Evolutionary conservation across 1,140 invertebrate genomes (phyloP).

Genomic region (Tribolium madens): DNA sequence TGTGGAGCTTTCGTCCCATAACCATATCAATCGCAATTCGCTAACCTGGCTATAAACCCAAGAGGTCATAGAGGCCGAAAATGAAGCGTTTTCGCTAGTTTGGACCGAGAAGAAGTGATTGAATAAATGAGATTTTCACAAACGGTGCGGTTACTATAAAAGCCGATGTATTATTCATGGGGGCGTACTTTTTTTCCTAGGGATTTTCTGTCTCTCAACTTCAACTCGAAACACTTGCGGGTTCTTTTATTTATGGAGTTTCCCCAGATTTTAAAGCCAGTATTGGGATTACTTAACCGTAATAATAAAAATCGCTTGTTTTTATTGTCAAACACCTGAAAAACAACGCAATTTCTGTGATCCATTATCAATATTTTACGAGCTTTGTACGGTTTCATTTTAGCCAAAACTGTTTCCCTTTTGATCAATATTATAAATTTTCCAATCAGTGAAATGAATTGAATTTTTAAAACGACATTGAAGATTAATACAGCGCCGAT

Average conservation of each 20-base stretch:
- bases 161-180: conserved; percentile 54
- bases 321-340: too few species aligned
- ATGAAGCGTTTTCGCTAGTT: conserved; percentile 45
- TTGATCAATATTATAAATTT: background rate
- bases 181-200: conserved; percentile 45
- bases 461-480: background rate
- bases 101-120: conserved; percentile 51
- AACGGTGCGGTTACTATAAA: conserved; percentile 52
- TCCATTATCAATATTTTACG: too few species aligned
- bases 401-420: too few species aligned
- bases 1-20: background rate
- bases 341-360: too few species aligned
- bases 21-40: conserved; percentile 27
- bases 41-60: conserved; percentile 8
- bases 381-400: too few species aligned
- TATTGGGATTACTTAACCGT: conserved; percentile 41
- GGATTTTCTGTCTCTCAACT: conserved; percentile 32
- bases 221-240: conserved; percentile 42
- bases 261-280: conserved; percentile 37
- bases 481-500: background rate
- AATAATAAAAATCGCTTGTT: too few species aligned
- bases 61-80: conserved; percentile 3
- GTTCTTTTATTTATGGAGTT: conserved; percentile 48
- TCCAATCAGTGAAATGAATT: background rate
- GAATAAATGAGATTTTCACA: conserved; percentile 58